Conservation (phyloP, 1,140 invertebrate genomes). For the Capitella teleta region DNA sequence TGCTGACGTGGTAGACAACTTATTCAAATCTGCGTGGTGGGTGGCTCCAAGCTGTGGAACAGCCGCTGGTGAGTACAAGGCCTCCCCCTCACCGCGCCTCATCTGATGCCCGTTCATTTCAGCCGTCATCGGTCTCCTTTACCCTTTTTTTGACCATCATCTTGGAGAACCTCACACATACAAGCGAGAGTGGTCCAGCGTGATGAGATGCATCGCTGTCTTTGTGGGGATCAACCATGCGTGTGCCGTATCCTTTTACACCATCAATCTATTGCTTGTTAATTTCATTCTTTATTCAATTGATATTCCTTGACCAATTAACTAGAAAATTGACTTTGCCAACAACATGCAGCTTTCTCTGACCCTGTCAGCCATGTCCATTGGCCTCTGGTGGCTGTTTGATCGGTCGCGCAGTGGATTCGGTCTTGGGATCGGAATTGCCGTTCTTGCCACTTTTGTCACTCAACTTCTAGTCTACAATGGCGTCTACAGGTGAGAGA, state of each 20-base stretch:
- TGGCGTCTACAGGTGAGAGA: conserved; percentile 40
- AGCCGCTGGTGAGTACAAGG: conserved; percentile 28
- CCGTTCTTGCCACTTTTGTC: conserved; percentile 38
- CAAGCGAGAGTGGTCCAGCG: conserved; percentile 43
- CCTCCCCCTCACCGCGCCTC: background rate
- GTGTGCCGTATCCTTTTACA: conserved; percentile 47
- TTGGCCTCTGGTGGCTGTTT: conserved; percentile 45
- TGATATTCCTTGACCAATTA: conserved; percentile 22
- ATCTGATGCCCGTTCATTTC: conserved; percentile 12
- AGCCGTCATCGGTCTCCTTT: conserved; percentile 40
- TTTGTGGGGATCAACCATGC: conserved; percentile 47
- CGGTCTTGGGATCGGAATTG: conserved; percentile 39
- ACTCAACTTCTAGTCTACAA: conserved; percentile 43
- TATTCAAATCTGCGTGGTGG: conserved; percentile 40
- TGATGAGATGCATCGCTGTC: conserved; percentile 44
- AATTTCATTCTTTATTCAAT: background rate
- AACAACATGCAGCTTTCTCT: conserved; percentile 42
- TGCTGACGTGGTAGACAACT: conserved; percentile 18
- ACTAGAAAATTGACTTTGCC: conserved; percentile 43
- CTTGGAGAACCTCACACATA: conserved; percentile 31
- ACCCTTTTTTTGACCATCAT: conserved; percentile 35
- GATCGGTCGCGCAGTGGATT: conserved; percentile 42
- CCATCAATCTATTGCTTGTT: too few relatives aligned
- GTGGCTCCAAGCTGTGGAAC: conserved; percentile 35
- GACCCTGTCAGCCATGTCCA: conserved; percentile 39